Conservation (phyloP, 30 jellyfish, hydroid and myxozoan species). For the Aurelia aurita region DNA sequence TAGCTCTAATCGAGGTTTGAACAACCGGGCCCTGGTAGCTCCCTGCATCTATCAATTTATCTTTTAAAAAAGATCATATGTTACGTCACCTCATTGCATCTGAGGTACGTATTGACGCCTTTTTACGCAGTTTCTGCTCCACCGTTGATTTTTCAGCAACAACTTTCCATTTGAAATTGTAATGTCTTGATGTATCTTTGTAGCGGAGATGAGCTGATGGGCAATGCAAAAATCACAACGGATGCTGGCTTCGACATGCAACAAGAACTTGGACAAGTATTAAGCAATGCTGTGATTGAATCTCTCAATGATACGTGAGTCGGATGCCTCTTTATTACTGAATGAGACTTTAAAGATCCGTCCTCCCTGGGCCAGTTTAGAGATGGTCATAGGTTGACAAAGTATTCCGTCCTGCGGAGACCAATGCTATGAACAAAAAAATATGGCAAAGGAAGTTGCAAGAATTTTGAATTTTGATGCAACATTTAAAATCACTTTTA, state of each 20-base stretch:
- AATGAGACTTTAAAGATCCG: no score
- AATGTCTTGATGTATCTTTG: background rate
- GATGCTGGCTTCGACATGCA: conserved; percentile 47
- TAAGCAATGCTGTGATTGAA: conserved; percentile 83
- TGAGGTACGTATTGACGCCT: no score
- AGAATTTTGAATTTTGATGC: no score
- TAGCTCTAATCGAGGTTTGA: no score
- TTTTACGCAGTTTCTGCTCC: no score
- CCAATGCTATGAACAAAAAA: no score
- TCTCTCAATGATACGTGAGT: conserved; percentile 87
- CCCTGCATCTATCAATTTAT: background rate
- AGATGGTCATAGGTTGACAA: no score
- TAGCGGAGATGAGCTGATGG: conserved; percentile 92
- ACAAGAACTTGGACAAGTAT: conserved; percentile 70
- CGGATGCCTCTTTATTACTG: background rate
- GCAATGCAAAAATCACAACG: conserved; percentile 56
- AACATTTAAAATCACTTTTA: no score
- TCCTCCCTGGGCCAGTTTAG: no score
- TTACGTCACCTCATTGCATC: background rate
- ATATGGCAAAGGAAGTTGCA: no score
- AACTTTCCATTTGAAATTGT: no score
- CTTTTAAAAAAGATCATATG: background rate
- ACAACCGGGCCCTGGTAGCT: background rate
- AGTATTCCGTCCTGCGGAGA: no score
- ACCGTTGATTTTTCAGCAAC: background rate